Conservation (phyloP, 2,888 invertebrate genomes). For the Acrobasis repandana region DNA sequence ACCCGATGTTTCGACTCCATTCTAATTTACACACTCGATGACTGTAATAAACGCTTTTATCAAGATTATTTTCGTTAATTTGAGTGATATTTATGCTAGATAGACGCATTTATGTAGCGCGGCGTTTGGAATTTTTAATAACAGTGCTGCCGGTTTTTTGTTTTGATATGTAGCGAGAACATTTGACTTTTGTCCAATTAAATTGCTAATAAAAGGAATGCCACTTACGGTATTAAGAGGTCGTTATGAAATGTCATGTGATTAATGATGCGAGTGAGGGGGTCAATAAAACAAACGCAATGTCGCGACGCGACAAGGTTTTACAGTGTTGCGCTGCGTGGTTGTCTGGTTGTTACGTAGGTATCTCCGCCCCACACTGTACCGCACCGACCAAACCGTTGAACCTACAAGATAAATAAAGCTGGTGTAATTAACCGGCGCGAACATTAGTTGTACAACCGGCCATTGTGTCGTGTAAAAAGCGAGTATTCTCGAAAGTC, state of each 20-base stretch:
- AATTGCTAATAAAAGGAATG: constrained; percentile 3
- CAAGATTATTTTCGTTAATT: constrained; percentile 56
- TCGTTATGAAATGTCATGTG: constrained; percentile 16
- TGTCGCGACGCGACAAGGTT: not conserved
- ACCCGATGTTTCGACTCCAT: constrained; percentile 63
- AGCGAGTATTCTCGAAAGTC: constrained; percentile 55
- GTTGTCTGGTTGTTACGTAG: too few relatives aligned
- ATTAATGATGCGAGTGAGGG: constrained; percentile 13
- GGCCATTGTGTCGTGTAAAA: constrained; percentile 67
- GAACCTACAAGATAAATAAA: constrained; percentile 49
- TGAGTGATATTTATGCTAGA: constrained; percentile 46
- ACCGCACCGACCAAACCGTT: constrained; percentile 40
- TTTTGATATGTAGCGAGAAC: not conserved
- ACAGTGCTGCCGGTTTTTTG: not conserved
- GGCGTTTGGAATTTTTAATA: not conserved
- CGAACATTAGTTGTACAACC: constrained; percentile 76
- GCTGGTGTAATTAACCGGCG: constrained; percentile 69
- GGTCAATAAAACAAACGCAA: constrained; percentile 11
- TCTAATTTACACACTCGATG: constrained; percentile 63
- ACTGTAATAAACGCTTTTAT: constrained; percentile 65
- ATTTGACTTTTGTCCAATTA: constrained; percentile 10
- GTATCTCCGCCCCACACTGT: constrained; percentile 22
- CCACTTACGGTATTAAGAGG: constrained; percentile 7
- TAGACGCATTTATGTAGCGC: constrained; percentile 13
- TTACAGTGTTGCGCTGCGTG: not conserved